phyloP scores from a whole-genome alignment of 2,888 invertebrate species.

The Leptodirus hochenwartii region DNA sequence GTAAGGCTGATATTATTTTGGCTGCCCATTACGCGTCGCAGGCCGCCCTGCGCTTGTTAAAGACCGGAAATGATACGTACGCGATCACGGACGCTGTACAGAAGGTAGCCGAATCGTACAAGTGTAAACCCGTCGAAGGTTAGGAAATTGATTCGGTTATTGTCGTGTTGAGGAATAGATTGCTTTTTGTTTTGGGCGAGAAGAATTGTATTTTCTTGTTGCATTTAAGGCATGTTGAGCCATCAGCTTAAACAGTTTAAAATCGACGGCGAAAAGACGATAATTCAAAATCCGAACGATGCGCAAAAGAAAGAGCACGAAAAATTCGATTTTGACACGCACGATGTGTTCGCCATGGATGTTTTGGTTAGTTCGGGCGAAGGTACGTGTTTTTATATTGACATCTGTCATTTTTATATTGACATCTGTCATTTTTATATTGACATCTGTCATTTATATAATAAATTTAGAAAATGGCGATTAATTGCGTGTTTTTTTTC shows the following conservation, averaged over 20 bases:
- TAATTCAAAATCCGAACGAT: conserved; percentile 94
- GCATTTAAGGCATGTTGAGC: conserved; percentile 68
- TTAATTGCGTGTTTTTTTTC: too few relatives aligned
- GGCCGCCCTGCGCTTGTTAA: conserved; percentile 81
- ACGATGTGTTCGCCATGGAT: conserved; percentile 98
- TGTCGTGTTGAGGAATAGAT: conserved; percentile 28
- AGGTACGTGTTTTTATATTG: conserved; percentile 45
- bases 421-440: too few relatives aligned
- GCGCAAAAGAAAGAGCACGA: conserved; percentile 94
- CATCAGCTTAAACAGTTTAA: conserved; percentile 92
- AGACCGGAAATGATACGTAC: conserved; percentile 83
- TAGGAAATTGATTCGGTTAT: too few relatives aligned
- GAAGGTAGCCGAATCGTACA: conserved; percentile 80
- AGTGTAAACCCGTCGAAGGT: conserved; percentile 96
- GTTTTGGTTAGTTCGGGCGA: conserved; percentile 94
- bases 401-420: conserved; percentile 5
- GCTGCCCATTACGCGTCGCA: conserved; percentile 94
- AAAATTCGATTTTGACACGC: conserved; percentile 84
- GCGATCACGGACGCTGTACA: conserved; percentile 82
- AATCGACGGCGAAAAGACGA: conserved; percentile 95
- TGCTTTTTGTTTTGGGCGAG: conserved; percentile 4
- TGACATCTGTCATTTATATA: too few relatives aligned
- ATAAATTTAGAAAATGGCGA: too few relatives aligned
- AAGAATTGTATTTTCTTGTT: too few relatives aligned
- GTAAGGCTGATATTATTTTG: conserved; percentile 84